Evolutionary conservation across 2,888 invertebrate species (phyloP).

Genomic region (Caenorhabditis sp.): DNA sequence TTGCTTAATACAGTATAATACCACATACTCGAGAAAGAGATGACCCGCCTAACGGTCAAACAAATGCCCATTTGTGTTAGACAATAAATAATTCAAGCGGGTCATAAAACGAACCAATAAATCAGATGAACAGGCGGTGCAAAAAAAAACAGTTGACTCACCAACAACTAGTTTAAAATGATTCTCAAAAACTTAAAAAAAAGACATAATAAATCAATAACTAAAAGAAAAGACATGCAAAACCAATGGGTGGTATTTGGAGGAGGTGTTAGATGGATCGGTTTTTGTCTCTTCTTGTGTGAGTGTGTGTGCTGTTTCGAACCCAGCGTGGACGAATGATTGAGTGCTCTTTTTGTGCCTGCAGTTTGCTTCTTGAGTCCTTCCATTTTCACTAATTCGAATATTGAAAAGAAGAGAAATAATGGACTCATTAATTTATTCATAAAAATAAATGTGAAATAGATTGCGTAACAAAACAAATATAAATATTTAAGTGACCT

Average conservation of each 20-base stretch:
- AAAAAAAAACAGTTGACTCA: background rate
- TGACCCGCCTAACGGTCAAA: background rate
- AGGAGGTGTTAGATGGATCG: conserved; percentile 46
- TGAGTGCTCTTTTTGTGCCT: conserved; percentile 22
- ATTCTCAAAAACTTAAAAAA: background rate
- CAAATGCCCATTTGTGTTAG: background rate
- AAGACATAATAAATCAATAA: conserved; percentile 2
- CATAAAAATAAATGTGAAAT: background rate
- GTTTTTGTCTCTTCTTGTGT: conserved; percentile 19
- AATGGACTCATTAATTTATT: background rate
- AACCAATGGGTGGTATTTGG: background rate
- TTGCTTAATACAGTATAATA: too few species aligned
- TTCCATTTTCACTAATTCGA: background rate
- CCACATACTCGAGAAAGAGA: too few species aligned
- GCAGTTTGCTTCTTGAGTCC: conserved; percentile 35
- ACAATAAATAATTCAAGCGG: background rate
- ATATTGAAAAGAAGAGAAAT: background rate
- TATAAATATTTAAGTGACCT: too few species aligned
- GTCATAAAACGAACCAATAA: background rate
- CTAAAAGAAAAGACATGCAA: conserved; percentile 2
- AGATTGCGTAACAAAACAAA: background rate
- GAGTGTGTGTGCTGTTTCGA: background rate
- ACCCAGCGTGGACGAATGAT: conserved; percentile 31
- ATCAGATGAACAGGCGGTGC: background rate
- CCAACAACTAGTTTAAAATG: background rate